A percentile compares a stretch with the other conserved stretches of the same genome.
These are phyloP conservation scores for Eucidaris tribuloides DNA, from an alignment of 35 echinoderm and acorn worm species.

Conservation along the genomic window DNA sequence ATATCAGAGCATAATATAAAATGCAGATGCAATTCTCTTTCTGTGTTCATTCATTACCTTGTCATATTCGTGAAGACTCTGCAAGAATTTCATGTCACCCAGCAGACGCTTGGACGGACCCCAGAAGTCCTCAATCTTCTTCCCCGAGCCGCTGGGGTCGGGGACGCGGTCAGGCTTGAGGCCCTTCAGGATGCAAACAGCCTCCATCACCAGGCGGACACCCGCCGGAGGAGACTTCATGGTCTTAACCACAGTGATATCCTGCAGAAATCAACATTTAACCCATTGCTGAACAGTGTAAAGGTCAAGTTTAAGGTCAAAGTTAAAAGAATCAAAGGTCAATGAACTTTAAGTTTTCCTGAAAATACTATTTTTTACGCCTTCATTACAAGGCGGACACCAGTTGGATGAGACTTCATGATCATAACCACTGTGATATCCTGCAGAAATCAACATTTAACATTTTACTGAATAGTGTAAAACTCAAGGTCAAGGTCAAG, in stretches of 20 bases:
- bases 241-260: constrained; percentile 77
- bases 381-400: constrained; percentile 82
- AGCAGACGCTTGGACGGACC: constrained; percentile 82
- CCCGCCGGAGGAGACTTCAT: constrained; percentile 86
- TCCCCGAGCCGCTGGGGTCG: constrained; percentile 80
- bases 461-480: too few species aligned
- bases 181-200: constrained; percentile 86
- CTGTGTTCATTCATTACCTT: too few species aligned
- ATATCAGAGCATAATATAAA: too few species aligned
- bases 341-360: too few species aligned
- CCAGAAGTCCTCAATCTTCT: constrained; percentile 99
- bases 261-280: too few species aligned
- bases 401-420: constrained; percentile 81
- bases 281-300: too few species aligned
- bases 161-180: constrained; percentile 92
- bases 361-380: too few species aligned
- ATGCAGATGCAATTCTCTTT: too few species aligned
- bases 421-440: constrained; percentile 80
- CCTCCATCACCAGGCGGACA: constrained; percentile 84
- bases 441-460: too few species aligned
- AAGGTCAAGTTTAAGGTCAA: too few species aligned
- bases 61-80: constrained; percentile 87
- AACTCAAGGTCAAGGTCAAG: too few species aligned
- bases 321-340: too few species aligned
- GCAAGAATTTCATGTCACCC: constrained; percentile 96